Base-by-base conservation (phyloP, 2,113 vertebrate genomes). In the Lucifuga dentata region DNA sequence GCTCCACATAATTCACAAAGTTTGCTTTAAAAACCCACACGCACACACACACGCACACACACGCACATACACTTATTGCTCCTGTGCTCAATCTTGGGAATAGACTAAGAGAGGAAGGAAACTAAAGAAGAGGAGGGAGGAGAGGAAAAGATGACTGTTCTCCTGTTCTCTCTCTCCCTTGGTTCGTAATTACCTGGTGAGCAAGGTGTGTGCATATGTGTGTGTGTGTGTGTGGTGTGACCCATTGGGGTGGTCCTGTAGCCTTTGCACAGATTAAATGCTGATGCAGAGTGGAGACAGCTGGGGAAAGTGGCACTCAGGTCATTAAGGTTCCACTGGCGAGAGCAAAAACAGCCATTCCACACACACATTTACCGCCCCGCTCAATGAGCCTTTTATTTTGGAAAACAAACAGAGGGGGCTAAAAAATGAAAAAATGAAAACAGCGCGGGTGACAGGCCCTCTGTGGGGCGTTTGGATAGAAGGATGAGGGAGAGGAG, bases 241-340 rank as follows among this genome's bases (percentile, higher is more conserved):
- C 68, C 76, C 76, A 52, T 76, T 78, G 80, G 76, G 88, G 84
- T 85, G 85, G 85, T 89, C 81, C 56, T 76, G 78, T 64, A 68
- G 72, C 52, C 64, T 78, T 55, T 78, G 73, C 74, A 78, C 68
- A 82, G 73, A 85, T 84, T 68, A 88, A 85, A 88, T 77, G 86
- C 88, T 86, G 85, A 82, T 82, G 64, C 76, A 89, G 84, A 84
- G 88, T 83, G 85, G 73, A 89, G 80, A 83, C 80, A 90, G 81
- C 88, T 88, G 87, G 72, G 60, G 66, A 76, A 39, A 81, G 74
- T 68, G 84, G 81, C 88, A 23, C 89, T 85, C 36, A 4, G 86
- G 86, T 88, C 82, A 86, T 91, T 89, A 88, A 84, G 76, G 86
- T 71, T 85, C 79, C 57, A 69, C 77, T 43, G 17, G 76, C 68